Evolutionary conservation across 64 coral and sea anemone genomes (phyloP).

Genomic region (Anthopleura sola): DNA sequence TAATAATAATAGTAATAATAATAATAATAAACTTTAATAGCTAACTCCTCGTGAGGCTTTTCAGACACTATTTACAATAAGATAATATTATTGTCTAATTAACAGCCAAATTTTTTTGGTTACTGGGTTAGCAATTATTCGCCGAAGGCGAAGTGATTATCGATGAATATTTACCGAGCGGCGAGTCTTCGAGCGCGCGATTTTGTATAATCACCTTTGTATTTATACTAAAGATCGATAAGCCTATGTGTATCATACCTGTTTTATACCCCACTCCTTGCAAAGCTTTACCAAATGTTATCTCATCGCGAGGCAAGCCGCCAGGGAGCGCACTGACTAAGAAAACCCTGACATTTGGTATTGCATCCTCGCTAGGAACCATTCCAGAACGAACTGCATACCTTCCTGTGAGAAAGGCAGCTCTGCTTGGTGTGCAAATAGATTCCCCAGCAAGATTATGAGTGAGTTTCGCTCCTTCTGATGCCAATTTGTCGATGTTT

Average conservation of each 20-base stretch:
- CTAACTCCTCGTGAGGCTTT: no score
- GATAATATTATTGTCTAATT: no score
- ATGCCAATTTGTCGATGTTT: slow-evolving; percentile 49
- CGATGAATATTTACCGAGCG: no score
- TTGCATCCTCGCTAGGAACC: background rate
- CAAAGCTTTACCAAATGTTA: slow-evolving; percentile 23
- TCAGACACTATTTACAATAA: no score
- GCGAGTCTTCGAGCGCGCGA: no score
- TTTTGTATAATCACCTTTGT: no score
- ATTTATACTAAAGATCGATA: no score
- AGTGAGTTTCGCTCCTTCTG: slow-evolving; percentile 26
- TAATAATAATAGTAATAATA: no score
- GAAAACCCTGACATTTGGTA: slow-evolving; percentile 22
- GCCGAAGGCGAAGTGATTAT: no score
- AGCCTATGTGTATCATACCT: background rate
- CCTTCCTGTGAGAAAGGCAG: slow-evolving; percentile 32
- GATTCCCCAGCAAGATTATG: slow-evolving; percentile 41
- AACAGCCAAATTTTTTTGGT: no score
- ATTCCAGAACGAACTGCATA: slow-evolving; percentile 31
- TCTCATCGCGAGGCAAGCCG: slow-evolving; percentile 47
- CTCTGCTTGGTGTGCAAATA: slow-evolving; percentile 49
- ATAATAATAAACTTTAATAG: no score
- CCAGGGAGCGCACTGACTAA: slow-evolving; percentile 1
- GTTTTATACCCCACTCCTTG: slow-evolving; percentile 30
- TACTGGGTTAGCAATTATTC: no score